Evolutionary conservation across 2,888 invertebrate species (phyloP).

Genomic region (Idaea biselata): DNA sequence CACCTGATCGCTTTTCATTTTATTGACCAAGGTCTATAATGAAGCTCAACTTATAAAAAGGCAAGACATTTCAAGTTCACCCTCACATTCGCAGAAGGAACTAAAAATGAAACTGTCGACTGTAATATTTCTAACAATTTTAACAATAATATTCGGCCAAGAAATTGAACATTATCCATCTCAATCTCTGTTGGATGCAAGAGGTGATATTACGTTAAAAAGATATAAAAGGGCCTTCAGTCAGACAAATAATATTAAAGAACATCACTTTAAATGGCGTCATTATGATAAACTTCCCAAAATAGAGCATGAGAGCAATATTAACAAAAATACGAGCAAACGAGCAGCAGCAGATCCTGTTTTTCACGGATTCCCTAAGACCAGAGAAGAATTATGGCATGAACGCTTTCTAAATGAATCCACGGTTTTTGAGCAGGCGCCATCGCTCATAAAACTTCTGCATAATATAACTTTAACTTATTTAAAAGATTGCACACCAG

Average conservation of each 20-base stretch:
- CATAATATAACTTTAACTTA: constrained; percentile 81
- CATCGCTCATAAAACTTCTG: constrained; percentile 82
- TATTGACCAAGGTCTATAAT: constrained; percentile 48
- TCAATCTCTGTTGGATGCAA: constrained; percentile 28
- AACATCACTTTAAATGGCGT: neutral
- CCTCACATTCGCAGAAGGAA: constrained; percentile 15
- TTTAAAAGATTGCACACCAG: constrained; percentile 83
- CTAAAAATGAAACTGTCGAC: constrained; percentile 22
- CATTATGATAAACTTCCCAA: neutral
- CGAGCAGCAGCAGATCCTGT: constrained; percentile 73
- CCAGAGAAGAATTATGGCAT: constrained; percentile 78
- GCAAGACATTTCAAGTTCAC: constrained; percentile 8
- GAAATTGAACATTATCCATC: constrained; percentile 61
- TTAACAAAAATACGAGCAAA: constrained; percentile 22
- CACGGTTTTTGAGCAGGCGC: constrained; percentile 68
- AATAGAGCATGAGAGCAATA: neutral
- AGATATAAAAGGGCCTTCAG: constrained; percentile 1
- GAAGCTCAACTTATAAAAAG: constrained; percentile 48
- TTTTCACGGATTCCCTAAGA: constrained; percentile 81
- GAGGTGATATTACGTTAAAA: constrained; percentile 8
- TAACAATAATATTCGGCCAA: constrained; percentile 31
- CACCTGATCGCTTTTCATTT: constrained; percentile 66
- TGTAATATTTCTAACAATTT: constrained; percentile 15
- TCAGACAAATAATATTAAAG: neutral
- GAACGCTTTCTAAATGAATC: constrained; percentile 68